These are phyloP conservation scores for Neodiprion virginianus DNA, from an alignment of 1,140 invertebrate species.

Conservation along the genomic window DNA sequence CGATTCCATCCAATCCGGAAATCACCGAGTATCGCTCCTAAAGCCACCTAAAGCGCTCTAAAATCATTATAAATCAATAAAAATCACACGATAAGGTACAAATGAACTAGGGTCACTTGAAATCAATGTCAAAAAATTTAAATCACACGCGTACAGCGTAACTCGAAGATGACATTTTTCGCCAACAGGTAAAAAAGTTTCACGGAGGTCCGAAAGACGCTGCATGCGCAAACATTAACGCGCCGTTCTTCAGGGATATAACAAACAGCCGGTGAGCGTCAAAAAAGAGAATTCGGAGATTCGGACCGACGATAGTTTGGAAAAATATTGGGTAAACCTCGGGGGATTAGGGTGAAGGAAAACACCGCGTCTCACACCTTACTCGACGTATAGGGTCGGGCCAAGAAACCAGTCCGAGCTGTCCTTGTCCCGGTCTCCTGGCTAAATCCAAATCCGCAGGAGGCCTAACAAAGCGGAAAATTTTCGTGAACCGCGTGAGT, in stretches of 20 bases:
- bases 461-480: constrained; percentile 55
- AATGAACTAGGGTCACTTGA: no score
- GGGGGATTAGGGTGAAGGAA: not conserved
- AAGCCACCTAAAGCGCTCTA: no score
- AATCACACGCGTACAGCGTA: not conserved
- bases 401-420: not conserved
- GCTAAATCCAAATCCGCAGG: constrained; percentile 18
- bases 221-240: no score
- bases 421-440: constrained; percentile 6
- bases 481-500: constrained; percentile 32
- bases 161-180: constrained; percentile 13
- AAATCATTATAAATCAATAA: no score
- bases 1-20: no score
- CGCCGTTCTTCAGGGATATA: not conserved
- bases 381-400: not conserved
- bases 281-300: not conserved
- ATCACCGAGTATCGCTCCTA: no score
- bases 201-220: no score
- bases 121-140: no score
- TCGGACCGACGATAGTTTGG: not conserved
- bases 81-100: no score
- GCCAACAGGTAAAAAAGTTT: no score
- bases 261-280: not conserved
- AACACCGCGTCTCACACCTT: constrained; percentile 3
- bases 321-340: constrained; percentile 6